These are phyloP conservation scores for Tachuris rubrigastra DNA, from an alignment of 2,113 vertebrate species.

Conservation along the genomic window DNA sequence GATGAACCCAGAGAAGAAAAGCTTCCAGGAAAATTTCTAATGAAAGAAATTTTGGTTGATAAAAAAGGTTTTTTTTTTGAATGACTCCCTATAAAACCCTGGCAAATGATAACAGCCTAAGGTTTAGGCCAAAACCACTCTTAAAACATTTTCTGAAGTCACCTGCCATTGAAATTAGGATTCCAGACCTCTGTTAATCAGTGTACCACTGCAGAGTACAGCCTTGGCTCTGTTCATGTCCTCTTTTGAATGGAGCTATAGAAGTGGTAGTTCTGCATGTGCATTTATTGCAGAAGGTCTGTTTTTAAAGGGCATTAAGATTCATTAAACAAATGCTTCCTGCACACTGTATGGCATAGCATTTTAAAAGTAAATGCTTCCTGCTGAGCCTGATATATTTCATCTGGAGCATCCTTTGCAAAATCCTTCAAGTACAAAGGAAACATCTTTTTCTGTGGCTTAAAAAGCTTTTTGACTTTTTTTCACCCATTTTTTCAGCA, in stretches of 20 bases:
- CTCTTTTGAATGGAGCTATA: background rate
- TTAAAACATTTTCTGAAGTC: background rate
- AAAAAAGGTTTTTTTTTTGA: background rate
- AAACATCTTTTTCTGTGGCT: background rate
- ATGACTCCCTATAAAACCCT: background rate
- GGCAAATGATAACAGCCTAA: background rate
- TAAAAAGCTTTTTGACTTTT: background rate
- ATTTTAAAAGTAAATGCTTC: background rate
- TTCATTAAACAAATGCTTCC: background rate
- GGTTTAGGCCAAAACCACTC: background rate
- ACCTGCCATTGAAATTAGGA: background rate
- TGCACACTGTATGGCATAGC: background rate
- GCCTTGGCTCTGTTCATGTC: rapidly evolving
- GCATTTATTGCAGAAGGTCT: background rate
- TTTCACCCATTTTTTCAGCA: background rate
- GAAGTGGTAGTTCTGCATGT: background rate
- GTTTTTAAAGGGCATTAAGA: background rate
- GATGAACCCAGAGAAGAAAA: background rate
- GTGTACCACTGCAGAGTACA: background rate
- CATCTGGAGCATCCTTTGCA: background rate
- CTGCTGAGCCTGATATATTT: background rate
- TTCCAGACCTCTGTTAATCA: background rate
- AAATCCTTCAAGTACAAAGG: background rate
- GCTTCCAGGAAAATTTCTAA: background rate
- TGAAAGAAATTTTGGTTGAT: background rate